Evolutionary conservation across 2,113 vertebrate genomes (phyloP).

Genomic region (Ardeotis arabs): DNA sequence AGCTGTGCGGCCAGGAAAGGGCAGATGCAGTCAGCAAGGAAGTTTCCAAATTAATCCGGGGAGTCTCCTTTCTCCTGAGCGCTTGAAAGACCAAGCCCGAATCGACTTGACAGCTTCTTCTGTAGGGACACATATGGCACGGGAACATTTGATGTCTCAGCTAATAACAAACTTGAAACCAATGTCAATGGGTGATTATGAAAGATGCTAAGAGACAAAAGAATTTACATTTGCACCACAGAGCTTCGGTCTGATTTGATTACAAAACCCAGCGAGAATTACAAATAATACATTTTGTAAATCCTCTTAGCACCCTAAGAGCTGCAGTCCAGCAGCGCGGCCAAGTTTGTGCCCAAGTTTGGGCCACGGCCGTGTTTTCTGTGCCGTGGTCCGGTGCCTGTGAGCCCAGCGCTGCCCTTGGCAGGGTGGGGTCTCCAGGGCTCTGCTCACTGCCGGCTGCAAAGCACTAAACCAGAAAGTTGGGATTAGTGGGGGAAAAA

Average conservation of each 20-base stretch:
- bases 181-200: neutral
- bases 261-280: neutral
- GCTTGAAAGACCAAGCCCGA: conserved; percentile 29
- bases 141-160: neutral
- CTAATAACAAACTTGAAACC: neutral
- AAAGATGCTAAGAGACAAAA: neutral
- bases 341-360: too few relatives aligned
- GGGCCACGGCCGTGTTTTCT: neutral
- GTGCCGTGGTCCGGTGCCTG: fast-evolving
- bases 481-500: neutral
- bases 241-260: neutral
- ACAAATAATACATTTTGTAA: neutral
- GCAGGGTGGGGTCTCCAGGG: neutral
- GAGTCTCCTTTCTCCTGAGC: conserved; percentile 21
- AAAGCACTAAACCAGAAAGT: neutral
- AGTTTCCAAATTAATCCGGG: conserved; percentile 42
- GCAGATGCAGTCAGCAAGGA: conserved; percentile 55
- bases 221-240: neutral
- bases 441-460: fast-evolving
- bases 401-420: neutral
- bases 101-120: conserved; percentile 60
- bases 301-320: neutral
- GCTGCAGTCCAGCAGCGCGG: neutral
- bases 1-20: neutral
- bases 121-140: neutral